Evolutionary conservation across 2,888 invertebrate species (phyloP).

Genomic region (Trimorus sp.): DNA sequence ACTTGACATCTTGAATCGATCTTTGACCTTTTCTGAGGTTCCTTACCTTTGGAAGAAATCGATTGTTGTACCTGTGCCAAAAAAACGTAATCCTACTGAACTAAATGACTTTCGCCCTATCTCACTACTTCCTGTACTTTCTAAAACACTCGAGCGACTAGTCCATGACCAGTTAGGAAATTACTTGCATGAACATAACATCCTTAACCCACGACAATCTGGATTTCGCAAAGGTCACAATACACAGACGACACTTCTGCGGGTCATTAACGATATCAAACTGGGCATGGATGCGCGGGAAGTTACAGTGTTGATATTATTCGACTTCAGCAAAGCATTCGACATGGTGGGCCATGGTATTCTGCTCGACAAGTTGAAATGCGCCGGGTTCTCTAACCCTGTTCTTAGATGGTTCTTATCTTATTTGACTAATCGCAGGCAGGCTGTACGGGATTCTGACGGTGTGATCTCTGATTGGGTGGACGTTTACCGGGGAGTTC

Average conservation of each 20-base stretch:
- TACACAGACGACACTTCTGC: not conserved
- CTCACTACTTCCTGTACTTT: conserved; percentile 12
- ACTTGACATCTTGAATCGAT: not conserved
- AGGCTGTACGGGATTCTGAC: too few relatives aligned
- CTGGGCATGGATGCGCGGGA: not conserved
- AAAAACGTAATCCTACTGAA: not conserved
- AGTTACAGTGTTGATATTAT: not conserved
- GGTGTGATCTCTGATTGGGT: too few relatives aligned
- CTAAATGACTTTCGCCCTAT: conserved; percentile 16
- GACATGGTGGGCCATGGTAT: not conserved
- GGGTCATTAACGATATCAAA: not conserved
- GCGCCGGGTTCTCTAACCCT: too few relatives aligned
- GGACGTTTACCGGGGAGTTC: too few relatives aligned
- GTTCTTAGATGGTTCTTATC: not conserved
- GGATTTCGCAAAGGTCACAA: conserved; percentile 28
- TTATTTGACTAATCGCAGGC: not conserved
- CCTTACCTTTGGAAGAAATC: conserved; percentile 10
- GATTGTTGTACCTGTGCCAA: not conserved
- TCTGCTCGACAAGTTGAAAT: too few relatives aligned
- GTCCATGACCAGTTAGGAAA: conserved; percentile 18
- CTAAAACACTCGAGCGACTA: conserved; percentile 24
- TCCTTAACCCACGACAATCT: not conserved
- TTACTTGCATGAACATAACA: not conserved
- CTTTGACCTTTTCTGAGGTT: not conserved
- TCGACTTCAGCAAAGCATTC: too few relatives aligned